These are phyloP conservation scores for Cantharis rustica DNA, from an alignment of 2,888 invertebrate species.

Conservation along the genomic window DNA sequence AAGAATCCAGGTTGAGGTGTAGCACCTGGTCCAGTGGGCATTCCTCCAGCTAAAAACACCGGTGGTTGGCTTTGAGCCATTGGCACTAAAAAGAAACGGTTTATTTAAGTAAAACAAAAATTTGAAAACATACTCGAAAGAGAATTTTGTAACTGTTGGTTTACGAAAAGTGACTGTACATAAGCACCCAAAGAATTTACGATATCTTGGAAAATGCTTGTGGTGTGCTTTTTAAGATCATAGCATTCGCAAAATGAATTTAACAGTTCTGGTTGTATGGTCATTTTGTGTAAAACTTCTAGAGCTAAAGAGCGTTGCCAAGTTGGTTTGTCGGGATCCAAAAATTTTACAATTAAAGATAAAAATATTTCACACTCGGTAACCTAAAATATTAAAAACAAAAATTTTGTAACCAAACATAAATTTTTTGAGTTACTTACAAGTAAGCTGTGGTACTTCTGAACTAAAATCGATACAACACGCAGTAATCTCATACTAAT, in stretches of 20 bases:
- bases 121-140: slow-evolving; percentile 52
- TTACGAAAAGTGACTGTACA: slow-evolving; percentile 88
- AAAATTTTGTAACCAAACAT: background rate
- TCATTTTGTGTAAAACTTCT: slow-evolving; percentile 95
- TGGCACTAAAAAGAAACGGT: slow-evolving; percentile 48
- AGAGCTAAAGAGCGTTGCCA: slow-evolving; percentile 96
- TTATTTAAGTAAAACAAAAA: background rate
- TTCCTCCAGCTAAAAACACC: slow-evolving; percentile 66
- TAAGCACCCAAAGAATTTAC: slow-evolving; percentile 92
- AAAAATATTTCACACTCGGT: slow-evolving; percentile 99
- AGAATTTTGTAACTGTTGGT: slow-evolving; percentile 65
- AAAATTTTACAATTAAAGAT: slow-evolving; percentile 93
- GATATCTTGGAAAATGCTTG: slow-evolving; percentile 93
- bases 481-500: slow-evolving; percentile 93
- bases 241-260: slow-evolving; percentile 94
- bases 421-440: slow-evolving; percentile 60
- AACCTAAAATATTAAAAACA: slow-evolving; percentile 62
- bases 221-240: slow-evolving; percentile 92
- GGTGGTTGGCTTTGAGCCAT: slow-evolving; percentile 66
- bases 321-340: slow-evolving; percentile 94
- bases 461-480: slow-evolving; percentile 90
- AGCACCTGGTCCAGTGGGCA: slow-evolving; percentile 75
- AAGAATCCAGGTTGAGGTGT: slow-evolving; percentile 91
- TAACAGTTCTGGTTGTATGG: slow-evolving; percentile 83
- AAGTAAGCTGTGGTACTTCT: slow-evolving; percentile 88